These are phyloP conservation scores for Fabriciana adippe DNA, from an alignment of 2,888 invertebrate species.

Conservation along the genomic window DNA sequence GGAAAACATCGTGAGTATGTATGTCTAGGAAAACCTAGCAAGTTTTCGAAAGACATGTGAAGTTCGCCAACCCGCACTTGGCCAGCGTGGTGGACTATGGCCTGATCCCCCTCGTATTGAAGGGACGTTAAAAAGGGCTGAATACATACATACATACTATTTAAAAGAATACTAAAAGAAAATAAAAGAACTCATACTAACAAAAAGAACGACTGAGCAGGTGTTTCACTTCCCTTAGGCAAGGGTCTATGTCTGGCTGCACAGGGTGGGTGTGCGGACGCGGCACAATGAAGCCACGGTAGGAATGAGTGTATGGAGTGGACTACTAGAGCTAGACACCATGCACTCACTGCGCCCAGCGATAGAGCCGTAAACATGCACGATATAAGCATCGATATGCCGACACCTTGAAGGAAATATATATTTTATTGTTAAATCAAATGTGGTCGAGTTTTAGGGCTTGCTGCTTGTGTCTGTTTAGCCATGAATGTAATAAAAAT, in stretches of 20 bases:
- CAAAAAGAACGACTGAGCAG: constrained; percentile 72
- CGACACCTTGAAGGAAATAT: constrained; percentile 55
- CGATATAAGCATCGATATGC: constrained; percentile 64
- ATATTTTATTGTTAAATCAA: background rate
- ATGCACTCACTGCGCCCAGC: constrained; percentile 62
- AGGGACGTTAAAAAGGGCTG: too few species aligned
- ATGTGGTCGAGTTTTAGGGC: background rate
- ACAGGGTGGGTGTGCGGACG: constrained; percentile 62
- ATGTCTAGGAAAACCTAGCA: too few species aligned
- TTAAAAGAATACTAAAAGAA: too few species aligned
- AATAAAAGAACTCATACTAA: constrained; percentile 49
- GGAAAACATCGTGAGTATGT: too few species aligned
- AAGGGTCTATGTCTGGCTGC: constrained; percentile 69
- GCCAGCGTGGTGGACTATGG: too few species aligned
- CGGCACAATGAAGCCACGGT: constrained; percentile 77
- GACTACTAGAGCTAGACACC: constrained; percentile 64
- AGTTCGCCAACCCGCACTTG: too few species aligned
- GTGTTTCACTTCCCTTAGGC: constrained; percentile 60
- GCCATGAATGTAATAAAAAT: too few species aligned
- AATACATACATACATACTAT: too few species aligned
- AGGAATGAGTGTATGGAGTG: constrained; percentile 71
- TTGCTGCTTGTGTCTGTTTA: too few species aligned
- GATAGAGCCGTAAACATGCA: constrained; percentile 62
- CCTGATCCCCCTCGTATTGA: too few species aligned
- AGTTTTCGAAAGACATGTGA: too few species aligned